These are phyloP conservation scores for Macaria notata DNA, from an alignment of 2,888 invertebrate genomes.

Conservation along the genomic window DNA sequence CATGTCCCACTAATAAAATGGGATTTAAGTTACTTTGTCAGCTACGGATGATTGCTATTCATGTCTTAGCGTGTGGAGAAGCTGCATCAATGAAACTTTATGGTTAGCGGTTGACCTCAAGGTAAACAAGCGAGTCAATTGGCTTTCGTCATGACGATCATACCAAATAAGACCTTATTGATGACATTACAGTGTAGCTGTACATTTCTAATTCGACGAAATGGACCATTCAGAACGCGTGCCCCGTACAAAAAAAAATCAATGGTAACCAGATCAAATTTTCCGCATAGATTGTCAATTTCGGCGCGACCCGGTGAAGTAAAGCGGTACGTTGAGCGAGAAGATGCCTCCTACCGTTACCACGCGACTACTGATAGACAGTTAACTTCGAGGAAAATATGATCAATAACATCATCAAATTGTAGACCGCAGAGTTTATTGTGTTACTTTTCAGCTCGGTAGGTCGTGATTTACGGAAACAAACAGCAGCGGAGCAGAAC, in stretches of 20 bases:
- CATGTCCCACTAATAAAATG: conserved; percentile 11
- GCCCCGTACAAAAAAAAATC: conserved; percentile 26
- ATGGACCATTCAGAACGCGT: conserved; percentile 21
- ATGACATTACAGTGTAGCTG: conserved; percentile 11
- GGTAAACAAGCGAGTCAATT: background rate
- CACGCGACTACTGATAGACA: conserved; percentile 18
- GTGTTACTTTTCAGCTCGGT: conserved; percentile 14
- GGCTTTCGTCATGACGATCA: background rate
- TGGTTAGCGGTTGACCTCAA: conserved; percentile 5
- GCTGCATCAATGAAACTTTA: conserved; percentile 3
- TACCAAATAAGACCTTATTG: conserved; percentile 6
- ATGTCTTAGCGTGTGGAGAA: conserved; percentile 5
- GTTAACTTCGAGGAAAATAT: conserved; percentile 19
- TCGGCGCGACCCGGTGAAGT: conserved; percentile 18
- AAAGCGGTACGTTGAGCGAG: conserved; percentile 14
- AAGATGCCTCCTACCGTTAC: conserved; percentile 24
- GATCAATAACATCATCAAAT: conserved; percentile 20
- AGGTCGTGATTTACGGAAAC: conserved; percentile 16
- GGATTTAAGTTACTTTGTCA: conserved; percentile 12
- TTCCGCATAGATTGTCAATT: conserved; percentile 31
- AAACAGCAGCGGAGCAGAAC: conserved; percentile 3
- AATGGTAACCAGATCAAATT: conserved; percentile 31
- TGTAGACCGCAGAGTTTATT: conserved; percentile 14
- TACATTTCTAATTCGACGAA: conserved; percentile 23
- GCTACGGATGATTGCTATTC: conserved; percentile 4